Conservation (phyloP, 2,113 vertebrate genomes). For the Emydura subglobosa region DNA sequence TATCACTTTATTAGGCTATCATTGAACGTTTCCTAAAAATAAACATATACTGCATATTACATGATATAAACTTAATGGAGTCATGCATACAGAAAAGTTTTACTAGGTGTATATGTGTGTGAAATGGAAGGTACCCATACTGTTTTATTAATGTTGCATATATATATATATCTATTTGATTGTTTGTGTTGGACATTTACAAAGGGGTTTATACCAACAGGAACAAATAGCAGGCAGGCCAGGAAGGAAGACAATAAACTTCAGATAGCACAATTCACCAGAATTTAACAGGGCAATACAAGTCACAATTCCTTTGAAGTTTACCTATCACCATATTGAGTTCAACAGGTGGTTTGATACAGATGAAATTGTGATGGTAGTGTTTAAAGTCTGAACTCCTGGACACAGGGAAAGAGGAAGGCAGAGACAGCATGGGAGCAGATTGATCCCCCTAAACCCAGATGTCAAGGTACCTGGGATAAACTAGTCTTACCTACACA, state of each 20-base stretch:
- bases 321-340: too few species aligned
- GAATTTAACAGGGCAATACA: too few species aligned
- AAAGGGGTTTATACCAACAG: too few species aligned
- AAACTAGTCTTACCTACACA: not conserved
- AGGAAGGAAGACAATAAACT: too few species aligned
- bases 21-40: not conserved
- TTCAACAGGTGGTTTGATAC: too few species aligned
- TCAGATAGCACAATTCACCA: too few species aligned
- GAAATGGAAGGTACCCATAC: not conserved
- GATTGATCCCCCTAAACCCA: not conserved
- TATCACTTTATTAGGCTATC: not conserved
- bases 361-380: too few species aligned
- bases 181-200: not conserved
- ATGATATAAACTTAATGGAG: accelerated
- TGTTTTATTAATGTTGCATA: not conserved
- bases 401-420: not conserved
- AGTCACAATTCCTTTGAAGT: too few species aligned
- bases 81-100: not conserved
- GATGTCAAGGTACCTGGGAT: not conserved
- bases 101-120: not conserved
- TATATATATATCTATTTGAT: not conserved
- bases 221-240: too few species aligned
- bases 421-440: not conserved
- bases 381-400: too few species aligned
- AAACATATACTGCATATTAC: not conserved